Base-by-base conservation (phyloP, 2,113 vertebrate species). In the Cavia aperea region DNA sequence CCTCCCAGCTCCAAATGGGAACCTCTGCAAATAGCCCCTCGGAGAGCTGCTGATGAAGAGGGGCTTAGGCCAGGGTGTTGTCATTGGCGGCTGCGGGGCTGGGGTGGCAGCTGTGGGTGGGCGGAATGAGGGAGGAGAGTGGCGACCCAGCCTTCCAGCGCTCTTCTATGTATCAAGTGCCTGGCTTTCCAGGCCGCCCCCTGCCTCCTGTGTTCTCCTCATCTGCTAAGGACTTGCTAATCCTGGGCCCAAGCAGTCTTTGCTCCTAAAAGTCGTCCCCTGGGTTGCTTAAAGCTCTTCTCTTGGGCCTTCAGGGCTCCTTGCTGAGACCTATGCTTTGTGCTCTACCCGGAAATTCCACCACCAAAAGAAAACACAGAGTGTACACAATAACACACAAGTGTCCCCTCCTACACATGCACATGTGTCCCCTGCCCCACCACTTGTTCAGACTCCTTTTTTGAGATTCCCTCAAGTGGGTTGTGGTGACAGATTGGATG, bases 381-480 rank as follows among this genome's bases (percentile, higher is more conserved):
- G 83, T 29, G 21, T 56, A 5, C 33, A 56, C 39, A 24, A 88
- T 56, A 16, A 14, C 56, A 23, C 1, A 18, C 86, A 83, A 68
- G 36, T 23, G 54, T 66, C 29, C 46, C 70, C 92, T 78, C 68
- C 70, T 70, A 60, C 86, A 51, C 79, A 1, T 0, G 0, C 91
- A 49, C 83, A 90, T 73, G 24, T 96, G 95, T 93, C 77, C 90
- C 77, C 65, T 62, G 46, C 91, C 89, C 78, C 60, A 36, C 83
- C 86, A 86, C 91, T 86, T 92, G 96, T 81, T 2, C 23, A 49
- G 54, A 31, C 68, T 68, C 51, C 68, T 73, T 81, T 82, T 88
- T n/a, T 81, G 89, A 93, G 94, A 85, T 78, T 51, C 68, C 83
- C 84, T 87, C 86, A 84, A 96, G 93, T 95, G 94, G 89, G 58